phyloP scores from a whole-genome alignment of 2,797 vertebrate species.

The Myripristis jacobus region DNA sequence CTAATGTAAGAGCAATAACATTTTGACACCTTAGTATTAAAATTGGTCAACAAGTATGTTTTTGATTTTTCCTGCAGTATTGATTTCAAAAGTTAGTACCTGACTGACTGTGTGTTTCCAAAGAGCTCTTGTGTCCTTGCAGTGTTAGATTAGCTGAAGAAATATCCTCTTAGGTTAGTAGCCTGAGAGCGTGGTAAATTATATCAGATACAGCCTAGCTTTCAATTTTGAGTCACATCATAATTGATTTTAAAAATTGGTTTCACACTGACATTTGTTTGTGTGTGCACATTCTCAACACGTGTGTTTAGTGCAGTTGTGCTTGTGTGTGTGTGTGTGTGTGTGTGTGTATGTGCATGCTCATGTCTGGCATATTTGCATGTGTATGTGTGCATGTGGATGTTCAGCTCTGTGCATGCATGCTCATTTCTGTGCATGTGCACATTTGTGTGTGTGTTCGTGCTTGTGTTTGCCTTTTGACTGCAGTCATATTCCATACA shows the following conservation, averaged over 20 bases:
- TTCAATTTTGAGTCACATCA: neutral
- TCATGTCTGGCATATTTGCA: neutral
- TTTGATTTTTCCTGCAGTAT: neutral
- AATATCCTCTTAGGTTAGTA: conserved; percentile 3
- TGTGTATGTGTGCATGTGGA: neutral
- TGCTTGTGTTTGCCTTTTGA: conserved; percentile 24
- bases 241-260: conserved; percentile 15
- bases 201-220: conserved; percentile 1
- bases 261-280: neutral
- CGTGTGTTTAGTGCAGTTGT: no score
- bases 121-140: neutral
- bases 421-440: neutral
- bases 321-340: no score
- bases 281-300: no score
- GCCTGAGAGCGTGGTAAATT: conserved; percentile 1
- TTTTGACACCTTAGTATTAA: neutral
- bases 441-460: neutral
- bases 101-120: conserved; percentile 20
- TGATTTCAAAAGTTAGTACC: conserved; percentile 6
- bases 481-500: conserved; percentile 55
- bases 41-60: neutral
- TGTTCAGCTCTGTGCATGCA: neutral
- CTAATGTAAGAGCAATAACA: neutral
- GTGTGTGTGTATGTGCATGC: neutral
- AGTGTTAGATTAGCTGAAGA: neutral